Evolutionary conservation across 2,888 invertebrate genomes (phyloP), one percentile per base, ranked within the genome.

Genomic region (Hyppa rectilinea): DNA sequence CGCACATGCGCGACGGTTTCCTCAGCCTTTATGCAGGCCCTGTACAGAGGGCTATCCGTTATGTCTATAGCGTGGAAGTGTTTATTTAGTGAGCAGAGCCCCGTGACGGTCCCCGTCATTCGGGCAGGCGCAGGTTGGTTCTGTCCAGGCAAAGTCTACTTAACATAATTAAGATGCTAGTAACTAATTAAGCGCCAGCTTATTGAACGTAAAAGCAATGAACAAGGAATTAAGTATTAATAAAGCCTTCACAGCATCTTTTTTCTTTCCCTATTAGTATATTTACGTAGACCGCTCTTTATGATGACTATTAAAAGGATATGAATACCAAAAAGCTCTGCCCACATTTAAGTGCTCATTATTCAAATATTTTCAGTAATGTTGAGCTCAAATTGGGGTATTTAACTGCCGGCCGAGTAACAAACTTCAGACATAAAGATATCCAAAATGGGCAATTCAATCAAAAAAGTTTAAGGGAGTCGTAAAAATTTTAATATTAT

Each of bases 341-440:
- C 47, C 64, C 65, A 31, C 61, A 52, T 50, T 76, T 67, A 62
- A 83, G 73, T 67, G 49, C 56, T 61, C 62, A 84, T 77, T 83
- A 81, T 71, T 81, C 67, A 81, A 84, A 81, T 78, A 78, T 81
- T 83, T 84, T 77, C 77, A 63, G 72, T 76, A 83, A 83, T 80
- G 56, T 68, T 81, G 65, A 66, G 60, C 66, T 78, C 59, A 78
- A 82, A 78, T 82, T 81, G 71, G 69, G 61, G 62, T 67, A 83
- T 78, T 83, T 78, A 83, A 83, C 78, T 81, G 45, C 81, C 64
- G 60, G 74, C 74, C 69, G 59, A 82, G 81, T 66, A 75, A 60
- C 71, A 72, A 84, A 84, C 84, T 82, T 81, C 60, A 68, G 72
- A 56, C 72, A 61, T 84, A 82, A 82, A 81, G 75, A 84, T 71